Evolutionary conservation across 1,140 invertebrate species (phyloP).

Genomic region (Harlomillsia oculata): DNA sequence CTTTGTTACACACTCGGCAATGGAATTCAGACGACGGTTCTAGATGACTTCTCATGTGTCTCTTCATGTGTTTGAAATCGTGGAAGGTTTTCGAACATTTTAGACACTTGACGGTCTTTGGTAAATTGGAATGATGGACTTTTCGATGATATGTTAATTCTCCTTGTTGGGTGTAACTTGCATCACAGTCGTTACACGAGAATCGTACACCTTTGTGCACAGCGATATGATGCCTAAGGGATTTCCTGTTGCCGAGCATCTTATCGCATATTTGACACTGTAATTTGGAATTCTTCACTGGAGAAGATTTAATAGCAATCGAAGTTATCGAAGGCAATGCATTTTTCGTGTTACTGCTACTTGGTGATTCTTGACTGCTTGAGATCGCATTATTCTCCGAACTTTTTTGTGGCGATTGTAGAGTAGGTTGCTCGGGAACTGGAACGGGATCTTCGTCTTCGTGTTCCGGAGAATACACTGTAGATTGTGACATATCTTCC

Average conservation of each 20-base stretch:
- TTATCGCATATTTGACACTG: conserved; percentile 28
- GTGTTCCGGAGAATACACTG: no score
- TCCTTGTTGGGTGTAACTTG: conserved; percentile 22
- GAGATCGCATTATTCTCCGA: no score
- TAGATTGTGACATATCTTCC: no score
- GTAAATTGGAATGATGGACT: conserved; percentile 17
- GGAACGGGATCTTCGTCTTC: no score
- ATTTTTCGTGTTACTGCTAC: no score
- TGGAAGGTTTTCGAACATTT: conserved; percentile 23
- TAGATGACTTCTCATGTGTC: conserved; percentile 26
- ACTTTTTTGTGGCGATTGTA: no score
- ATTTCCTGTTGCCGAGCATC: conserved; percentile 8
- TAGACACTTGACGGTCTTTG: conserved; percentile 17
- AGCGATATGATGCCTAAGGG: conserved; percentile 22
- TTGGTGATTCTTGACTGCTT: no score
- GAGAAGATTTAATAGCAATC: neutral
- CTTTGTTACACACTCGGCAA: conserved; percentile 28
- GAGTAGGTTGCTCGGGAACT: no score
- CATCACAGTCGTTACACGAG: conserved; percentile 19
- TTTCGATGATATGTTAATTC: conserved; percentile 19
- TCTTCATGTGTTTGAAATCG: conserved; percentile 15
- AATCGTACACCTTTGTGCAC: conserved; percentile 23
- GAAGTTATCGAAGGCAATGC: neutral
- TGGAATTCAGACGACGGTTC: conserved; percentile 13
- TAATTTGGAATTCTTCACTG: neutral